These are phyloP conservation scores for Drosophila quasianomalipes DNA, from an alignment of 2,888 invertebrate species.

Conservation along the genomic window DNA sequence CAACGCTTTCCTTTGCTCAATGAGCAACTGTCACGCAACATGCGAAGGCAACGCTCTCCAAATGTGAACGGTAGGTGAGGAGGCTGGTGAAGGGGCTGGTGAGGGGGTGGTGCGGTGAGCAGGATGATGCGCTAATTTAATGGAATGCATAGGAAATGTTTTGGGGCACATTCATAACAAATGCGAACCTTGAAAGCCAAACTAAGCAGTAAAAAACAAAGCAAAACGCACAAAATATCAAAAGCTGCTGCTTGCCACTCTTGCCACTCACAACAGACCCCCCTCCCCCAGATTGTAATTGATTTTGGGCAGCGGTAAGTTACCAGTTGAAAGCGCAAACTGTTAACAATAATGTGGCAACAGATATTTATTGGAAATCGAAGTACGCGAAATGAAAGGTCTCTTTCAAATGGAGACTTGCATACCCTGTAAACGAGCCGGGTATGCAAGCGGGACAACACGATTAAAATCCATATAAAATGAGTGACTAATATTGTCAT, in stretches of 20 bases:
- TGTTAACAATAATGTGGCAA: slow-evolving; percentile 34
- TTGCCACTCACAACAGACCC: background rate
- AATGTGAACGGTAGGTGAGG: background rate
- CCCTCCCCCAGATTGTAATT: background rate
- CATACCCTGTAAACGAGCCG: slow-evolving; percentile 16
- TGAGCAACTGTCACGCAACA: slow-evolving; percentile 46
- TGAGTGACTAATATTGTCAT: background rate
- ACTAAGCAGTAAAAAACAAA: background rate
- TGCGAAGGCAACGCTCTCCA: background rate
- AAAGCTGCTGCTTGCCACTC: slow-evolving; percentile 1
- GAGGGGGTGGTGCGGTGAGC: background rate
- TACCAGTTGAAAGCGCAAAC: background rate
- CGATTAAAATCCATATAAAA: background rate
- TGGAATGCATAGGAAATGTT: slow-evolving; percentile 8
- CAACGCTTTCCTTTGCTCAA: slow-evolving; percentile 45
- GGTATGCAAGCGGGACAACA: background rate
- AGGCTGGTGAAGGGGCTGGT: background rate
- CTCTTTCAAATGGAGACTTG: background rate
- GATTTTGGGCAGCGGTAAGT: background rate
- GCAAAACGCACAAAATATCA: slow-evolving; percentile 4
- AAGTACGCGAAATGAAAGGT: background rate
- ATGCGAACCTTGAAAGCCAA: slow-evolving; percentile 21
- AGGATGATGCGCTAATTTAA: slow-evolving; percentile 1
- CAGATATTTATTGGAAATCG: slow-evolving; percentile 10
- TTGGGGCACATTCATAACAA: slow-evolving; percentile 21